Evolutionary conservation across 2,113 vertebrate genomes (phyloP).

Genomic region (Gallinago media): DNA sequence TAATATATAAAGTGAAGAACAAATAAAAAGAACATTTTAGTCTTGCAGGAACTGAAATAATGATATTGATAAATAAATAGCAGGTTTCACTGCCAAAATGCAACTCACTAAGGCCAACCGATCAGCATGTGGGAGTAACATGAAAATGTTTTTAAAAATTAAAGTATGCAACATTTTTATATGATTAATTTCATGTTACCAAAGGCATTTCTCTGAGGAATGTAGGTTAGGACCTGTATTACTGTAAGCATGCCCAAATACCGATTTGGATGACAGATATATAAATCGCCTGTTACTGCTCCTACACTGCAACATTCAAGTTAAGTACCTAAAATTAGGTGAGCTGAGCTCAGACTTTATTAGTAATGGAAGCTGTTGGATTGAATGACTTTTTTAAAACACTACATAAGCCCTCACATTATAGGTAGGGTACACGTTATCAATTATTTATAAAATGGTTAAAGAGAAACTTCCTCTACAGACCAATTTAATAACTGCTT

Average conservation of each 20-base stretch:
- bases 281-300: neutral
- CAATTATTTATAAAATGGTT: neutral
- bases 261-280: neutral
- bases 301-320: neutral
- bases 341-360: neutral
- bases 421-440: neutral
- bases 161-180: neutral
- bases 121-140: neutral
- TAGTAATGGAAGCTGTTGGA: neutral
- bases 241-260: neutral
- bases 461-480: neutral
- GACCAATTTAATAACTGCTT: neutral
- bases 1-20: neutral
- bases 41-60: neutral
- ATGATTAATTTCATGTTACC: neutral
- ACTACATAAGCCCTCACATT: neutral
- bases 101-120: neutral
- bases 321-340: neutral
- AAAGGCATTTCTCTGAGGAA: neutral
- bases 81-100: neutral
- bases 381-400: neutral
- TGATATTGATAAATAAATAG: neutral
- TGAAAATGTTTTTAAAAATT: neutral
- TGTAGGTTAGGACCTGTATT: neutral
- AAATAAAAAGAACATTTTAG: neutral